Percentiles rank a stretch among this genome's conserved stretches.
Evolutionary conservation across 2,797 vertebrate genomes (phyloP).

Genomic region (Clarias platycephalus): DNA sequence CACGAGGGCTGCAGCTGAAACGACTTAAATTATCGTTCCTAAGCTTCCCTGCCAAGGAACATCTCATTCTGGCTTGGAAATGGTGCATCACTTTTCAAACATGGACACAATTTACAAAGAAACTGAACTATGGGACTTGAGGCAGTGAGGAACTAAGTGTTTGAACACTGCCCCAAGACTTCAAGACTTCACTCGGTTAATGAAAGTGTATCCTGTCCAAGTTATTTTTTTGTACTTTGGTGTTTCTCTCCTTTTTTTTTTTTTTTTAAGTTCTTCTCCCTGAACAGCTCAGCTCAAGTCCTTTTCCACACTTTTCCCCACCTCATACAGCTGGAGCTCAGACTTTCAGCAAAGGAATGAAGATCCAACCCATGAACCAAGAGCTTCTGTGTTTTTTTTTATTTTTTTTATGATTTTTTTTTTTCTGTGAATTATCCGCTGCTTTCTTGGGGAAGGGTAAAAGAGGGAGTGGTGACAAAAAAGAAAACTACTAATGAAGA

Average conservation of each 20-base stretch:
- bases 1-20: background rate
- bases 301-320: constrained; percentile 19
- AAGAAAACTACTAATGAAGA: constrained; percentile 62
- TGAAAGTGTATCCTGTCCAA: constrained; percentile 54
- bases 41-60: constrained; percentile 65
- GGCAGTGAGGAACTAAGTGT: constrained; percentile 39
- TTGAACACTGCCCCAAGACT: constrained; percentile 39
- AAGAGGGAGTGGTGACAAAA: constrained; percentile 52
- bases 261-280: constrained; percentile 40
- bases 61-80: constrained; percentile 51
- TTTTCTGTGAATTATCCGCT: constrained; percentile 67
- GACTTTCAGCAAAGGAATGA: constrained; percentile 21
- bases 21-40: constrained; percentile 22
- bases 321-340: constrained; percentile 24
- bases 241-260: constrained; percentile 24
- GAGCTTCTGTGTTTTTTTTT: constrained; percentile 56
- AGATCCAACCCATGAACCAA: constrained; percentile 44
- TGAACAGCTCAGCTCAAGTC: constrained; percentile 4
- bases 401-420: constrained; percentile 48
- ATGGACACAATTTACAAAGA: constrained; percentile 23
- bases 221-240: constrained; percentile 53
- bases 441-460: constrained; percentile 64
- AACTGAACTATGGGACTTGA: background rate
- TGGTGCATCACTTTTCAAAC: constrained; percentile 22
- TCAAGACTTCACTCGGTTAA: constrained; percentile 26